A percentile compares a stretch with the other conserved stretches of the same genome.
These are phyloP conservation scores for Pyrrhosoma nymphula DNA, from an alignment of 2,888 invertebrate species.

Conservation along the genomic window DNA sequence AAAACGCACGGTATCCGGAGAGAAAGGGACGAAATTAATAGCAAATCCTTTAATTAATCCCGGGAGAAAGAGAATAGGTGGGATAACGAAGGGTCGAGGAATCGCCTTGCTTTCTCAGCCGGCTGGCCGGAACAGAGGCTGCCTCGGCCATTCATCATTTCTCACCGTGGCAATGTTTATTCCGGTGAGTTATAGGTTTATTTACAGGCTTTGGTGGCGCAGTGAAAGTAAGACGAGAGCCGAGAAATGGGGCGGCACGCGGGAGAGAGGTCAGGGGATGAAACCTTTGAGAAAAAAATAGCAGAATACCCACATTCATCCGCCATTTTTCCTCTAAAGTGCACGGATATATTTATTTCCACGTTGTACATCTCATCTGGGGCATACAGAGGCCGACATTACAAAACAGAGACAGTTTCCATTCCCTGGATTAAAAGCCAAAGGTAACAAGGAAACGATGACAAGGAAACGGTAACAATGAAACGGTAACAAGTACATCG, in stretches of 20 bases:
- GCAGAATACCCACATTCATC: neutral
- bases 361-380: neutral
- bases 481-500: no score
- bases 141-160: constrained; percentile 6
- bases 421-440: no score
- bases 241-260: neutral
- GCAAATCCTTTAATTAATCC: constrained; percentile 28
- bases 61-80: neutral
- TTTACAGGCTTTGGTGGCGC: neutral
- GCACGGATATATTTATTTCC: neutral
- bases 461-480: no score
- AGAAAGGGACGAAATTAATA: constrained; percentile 1
- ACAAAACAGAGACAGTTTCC: neutral
- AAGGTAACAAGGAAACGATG: no score
- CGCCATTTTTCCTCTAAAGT: neutral
- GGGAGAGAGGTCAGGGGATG: neutral
- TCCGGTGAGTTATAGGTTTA: constrained; percentile 7
- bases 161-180: neutral
- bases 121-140: neutral
- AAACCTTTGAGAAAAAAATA: neutral
- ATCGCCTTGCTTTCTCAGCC: neutral
- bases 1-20: neutral
- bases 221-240: neutral
- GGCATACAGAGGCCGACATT: neutral
- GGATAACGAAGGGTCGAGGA: neutral